phyloP scores from a whole-genome alignment of 2,797 vertebrate species.

The Huso huso region DNA sequence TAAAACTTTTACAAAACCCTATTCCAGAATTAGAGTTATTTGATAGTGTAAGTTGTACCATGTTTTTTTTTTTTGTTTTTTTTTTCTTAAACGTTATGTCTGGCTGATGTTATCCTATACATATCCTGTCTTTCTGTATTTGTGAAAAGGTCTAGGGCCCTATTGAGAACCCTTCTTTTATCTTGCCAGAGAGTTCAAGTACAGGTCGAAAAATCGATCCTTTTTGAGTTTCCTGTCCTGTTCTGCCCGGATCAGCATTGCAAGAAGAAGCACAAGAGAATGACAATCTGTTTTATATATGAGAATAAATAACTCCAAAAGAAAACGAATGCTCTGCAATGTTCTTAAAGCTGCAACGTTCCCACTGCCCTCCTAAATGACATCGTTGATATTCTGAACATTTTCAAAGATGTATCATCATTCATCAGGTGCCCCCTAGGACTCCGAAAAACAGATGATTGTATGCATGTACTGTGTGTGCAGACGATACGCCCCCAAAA shows the following conservation, averaged over 20 bases:
- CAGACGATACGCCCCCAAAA: neutral
- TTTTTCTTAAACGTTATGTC: slow-evolving; percentile 66
- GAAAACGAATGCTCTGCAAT: slow-evolving; percentile 9
- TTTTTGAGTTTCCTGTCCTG: slow-evolving; percentile 86
- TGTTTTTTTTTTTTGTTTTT: too few relatives aligned
- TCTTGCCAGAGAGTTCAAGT: slow-evolving; percentile 89
- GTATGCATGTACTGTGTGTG: neutral
- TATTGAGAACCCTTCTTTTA: slow-evolving; percentile 79
- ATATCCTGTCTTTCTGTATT: slow-evolving; percentile 72
- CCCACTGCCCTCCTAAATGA: too few relatives aligned
- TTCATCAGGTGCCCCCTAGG: neutral
- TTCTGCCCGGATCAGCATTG: slow-evolving; percentile 90
- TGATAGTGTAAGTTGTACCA: too few relatives aligned
- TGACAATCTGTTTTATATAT: slow-evolving; percentile 72
- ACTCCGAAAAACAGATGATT: neutral
- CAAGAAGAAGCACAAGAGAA: slow-evolving; percentile 56
- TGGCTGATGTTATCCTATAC: slow-evolving; percentile 76
- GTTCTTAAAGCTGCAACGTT: slow-evolving; percentile 11
- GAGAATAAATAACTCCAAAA: slow-evolving; percentile 61
- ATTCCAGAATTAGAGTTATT: slow-evolving; percentile 46
- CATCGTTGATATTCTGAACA: neutral
- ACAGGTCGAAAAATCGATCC: slow-evolving; percentile 91
- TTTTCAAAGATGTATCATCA: neutral
- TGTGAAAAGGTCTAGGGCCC: slow-evolving; percentile 74
- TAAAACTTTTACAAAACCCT: slow-evolving; percentile 66